phyloP scores from a whole-genome alignment of 2,797 vertebrate species.

The Borostomias antarcticus region DNA sequence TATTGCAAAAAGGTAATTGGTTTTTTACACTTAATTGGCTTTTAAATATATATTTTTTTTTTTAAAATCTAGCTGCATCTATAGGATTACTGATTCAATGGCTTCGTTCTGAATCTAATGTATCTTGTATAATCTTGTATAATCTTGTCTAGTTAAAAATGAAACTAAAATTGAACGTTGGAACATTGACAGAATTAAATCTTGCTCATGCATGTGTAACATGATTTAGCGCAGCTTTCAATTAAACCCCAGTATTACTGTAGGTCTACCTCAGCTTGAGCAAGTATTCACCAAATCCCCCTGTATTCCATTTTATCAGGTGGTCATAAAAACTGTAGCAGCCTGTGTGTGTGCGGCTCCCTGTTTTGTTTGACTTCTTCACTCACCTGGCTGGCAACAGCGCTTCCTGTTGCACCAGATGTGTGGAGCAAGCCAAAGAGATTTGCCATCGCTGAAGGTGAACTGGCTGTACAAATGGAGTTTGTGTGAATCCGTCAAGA shows the following conservation, averaged over 20 bases:
- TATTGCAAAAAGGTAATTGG: too few relatives aligned
- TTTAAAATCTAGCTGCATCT: too few relatives aligned
- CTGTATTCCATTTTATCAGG: neutral
- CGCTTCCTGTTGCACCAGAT: neutral
- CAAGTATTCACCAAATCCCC: neutral
- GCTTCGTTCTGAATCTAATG: too few relatives aligned
- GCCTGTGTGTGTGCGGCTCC: neutral
- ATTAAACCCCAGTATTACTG: conserved; percentile 1
- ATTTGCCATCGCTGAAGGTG: neutral
- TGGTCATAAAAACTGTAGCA: neutral
- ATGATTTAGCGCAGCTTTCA: neutral
- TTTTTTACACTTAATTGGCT: too few relatives aligned
- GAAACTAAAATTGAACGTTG: neutral
- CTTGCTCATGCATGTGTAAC: neutral
- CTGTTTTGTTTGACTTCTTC: too few relatives aligned
- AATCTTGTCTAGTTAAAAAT: too few relatives aligned
- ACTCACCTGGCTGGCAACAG: neutral
- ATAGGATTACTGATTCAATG: too few relatives aligned
- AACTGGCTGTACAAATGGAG: neutral
- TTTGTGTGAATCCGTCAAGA: neutral
- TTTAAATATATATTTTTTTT: too few relatives aligned
- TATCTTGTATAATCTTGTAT: too few relatives aligned
- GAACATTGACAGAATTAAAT: neutral
- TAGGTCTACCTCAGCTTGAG: conserved; percentile 1
- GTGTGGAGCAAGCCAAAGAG: neutral